Evolutionary conservation across 1,140 invertebrate species (phyloP), one percentile per base, ranked within the genome.

Genomic region (Drosophila sechellia): DNA sequence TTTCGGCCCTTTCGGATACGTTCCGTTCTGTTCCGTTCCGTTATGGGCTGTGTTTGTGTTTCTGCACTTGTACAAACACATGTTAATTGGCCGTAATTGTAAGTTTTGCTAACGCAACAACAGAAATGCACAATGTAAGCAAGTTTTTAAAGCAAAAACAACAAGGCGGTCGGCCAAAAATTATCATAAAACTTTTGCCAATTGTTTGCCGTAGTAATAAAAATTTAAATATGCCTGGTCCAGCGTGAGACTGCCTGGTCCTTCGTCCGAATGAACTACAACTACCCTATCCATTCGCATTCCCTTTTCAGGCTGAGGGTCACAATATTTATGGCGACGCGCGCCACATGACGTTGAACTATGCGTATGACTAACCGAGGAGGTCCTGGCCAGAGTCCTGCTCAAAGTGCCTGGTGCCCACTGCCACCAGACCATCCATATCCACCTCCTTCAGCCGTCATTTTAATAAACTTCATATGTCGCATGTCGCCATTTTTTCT

Each of bases 391-490:
- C 45, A 37, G 66, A 40, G 49, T 43, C 53, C 54, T 35, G 35
- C 1, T 34, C 48, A 8, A 27, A 39, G 66, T 25, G 52, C 15
- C 43, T 8, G 31, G 66, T 34, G 37, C 10, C 37, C 13, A 11
- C 37, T 31, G 39, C 37, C 49, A 20, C 56, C 50, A 20, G 37
- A 43, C 35, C 49, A 70, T 69, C 64, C 63, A 70, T 70, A 69
- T 69, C 42, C 55, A 72, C 72, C 57, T 54, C 73, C 55, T 74
- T 56, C 60, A 76, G 54, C 73, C 66, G 84, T 81, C 79, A 89
- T 89, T 89, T 89, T 89, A 89, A 89, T 89, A 89, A 90, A 89
- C 85, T 90, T 89, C 84, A 89, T 89, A 89, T 89, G 85, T 89
- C 85, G 84, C 84, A 89, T 89, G 84, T 84, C 84, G 84, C 84